Evolutionary conservation across 2,113 vertebrate genomes (phyloP), one percentile per base, ranked within the genome.

Genomic region (Pluvialis apricaria): DNA sequence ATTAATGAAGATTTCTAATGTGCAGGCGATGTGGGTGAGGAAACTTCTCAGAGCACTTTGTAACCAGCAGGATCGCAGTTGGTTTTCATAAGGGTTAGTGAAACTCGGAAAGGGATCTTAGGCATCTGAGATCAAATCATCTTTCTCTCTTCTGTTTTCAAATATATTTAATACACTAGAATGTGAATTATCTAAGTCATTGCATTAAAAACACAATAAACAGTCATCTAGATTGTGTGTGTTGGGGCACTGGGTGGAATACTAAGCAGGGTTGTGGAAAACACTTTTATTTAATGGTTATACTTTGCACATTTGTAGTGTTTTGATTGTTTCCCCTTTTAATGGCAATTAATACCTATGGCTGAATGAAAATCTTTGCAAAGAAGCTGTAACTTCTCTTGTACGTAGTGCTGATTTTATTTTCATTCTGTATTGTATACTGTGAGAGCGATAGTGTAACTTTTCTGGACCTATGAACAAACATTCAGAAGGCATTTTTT

Each of bases 161-260:
- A 44, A 40, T 13, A n/a, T 62, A 51, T 12, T 80, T 77, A 58
- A n/a, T 21, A 29, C 4, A 18, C 1, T n/a, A 42, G 25, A 65
- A 72, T 49, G 5, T 9, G 29, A 52, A 83, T 31, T 4, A 24
- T 44, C 5, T 13, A 44, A 1, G 1, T n/a, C 2, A 0, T 64
- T 58, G 45, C 13, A 31, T 26, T 61, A 45, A 11, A 86, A 61
- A 6, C 57, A 2, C 11, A 44, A 17, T 24, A 76, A 82, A 9
- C 34, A 42, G 7, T 42, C 6, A 45, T 47, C 15, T 32, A 25
- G 14, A 38, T 7, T 45, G 11, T 44, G 25, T 70, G 17, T 38
- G 11, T 38, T 70, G 31, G 28, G 7, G 2, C 38, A 34, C 24
- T 64, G 13, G 4, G 9, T 15, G 44, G 22, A 82, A 45, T 36